A percentile compares a stretch with the other conserved stretches of the same genome.
Evolutionary conservation across 1,140 invertebrate genomes (phyloP).

Genomic region (Tyrophagus putrescentiae): DNA sequence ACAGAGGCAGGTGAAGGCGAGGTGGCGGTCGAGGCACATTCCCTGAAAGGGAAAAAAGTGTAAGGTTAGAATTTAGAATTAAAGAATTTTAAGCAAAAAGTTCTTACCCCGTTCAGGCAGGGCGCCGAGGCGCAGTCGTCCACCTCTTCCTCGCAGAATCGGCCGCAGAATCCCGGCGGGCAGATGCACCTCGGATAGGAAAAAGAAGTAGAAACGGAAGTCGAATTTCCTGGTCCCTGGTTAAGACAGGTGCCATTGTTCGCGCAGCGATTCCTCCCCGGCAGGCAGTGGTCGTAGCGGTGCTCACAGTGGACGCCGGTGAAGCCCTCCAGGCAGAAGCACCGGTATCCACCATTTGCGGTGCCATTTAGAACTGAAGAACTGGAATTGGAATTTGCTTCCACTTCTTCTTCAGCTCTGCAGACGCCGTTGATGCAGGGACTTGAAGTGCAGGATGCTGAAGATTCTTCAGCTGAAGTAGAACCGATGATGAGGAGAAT

Average conservation of each 20-base stretch:
- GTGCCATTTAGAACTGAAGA: background rate
- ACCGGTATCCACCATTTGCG: constrained; percentile 46
- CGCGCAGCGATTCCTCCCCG: constrained; percentile 4
- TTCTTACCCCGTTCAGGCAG: constrained; percentile 52
- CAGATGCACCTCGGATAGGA: background rate
- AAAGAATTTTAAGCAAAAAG: background rate
- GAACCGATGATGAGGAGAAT: too few relatives aligned
- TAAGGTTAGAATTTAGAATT: constrained; percentile 5
- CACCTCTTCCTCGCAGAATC: constrained; percentile 70
- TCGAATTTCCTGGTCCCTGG: background rate
- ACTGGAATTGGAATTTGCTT: background rate
- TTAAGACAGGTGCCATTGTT: background rate
- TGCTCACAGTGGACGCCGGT: constrained; percentile 76
- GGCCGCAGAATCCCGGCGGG: constrained; percentile 62
- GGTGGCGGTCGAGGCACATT: constrained; percentile 64
- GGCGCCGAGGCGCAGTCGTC: constrained; percentile 76
- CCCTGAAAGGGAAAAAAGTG: too few relatives aligned
- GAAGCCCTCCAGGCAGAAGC: constrained; percentile 68
- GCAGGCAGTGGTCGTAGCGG: constrained; percentile 71
- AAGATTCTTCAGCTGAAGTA: too few relatives aligned
- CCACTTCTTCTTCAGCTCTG: background rate
- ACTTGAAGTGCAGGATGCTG: too few relatives aligned
- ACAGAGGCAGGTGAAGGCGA: constrained; percentile 56
- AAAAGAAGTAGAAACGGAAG: background rate
- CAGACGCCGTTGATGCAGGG: constrained; percentile 1